Evolutionary conservation across 2,113 vertebrate species (phyloP).

Genomic region (Vidua macroura): DNA sequence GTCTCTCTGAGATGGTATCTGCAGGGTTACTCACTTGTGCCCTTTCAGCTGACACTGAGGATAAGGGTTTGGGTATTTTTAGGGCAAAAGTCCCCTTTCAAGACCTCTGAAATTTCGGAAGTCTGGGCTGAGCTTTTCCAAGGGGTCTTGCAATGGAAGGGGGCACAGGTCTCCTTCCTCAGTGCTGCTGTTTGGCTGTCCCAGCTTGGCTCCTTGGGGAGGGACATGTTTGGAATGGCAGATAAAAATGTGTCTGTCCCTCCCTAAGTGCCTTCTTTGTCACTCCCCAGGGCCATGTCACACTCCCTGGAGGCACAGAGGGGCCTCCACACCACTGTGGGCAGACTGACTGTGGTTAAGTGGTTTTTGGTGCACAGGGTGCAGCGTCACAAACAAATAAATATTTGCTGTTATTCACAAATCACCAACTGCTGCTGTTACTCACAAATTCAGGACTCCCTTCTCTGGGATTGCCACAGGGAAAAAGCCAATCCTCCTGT

Average conservation of each 20-base stretch:
- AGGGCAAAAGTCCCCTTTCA: neutral
- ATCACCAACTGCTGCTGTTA: neutral
- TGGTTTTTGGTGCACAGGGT: neutral
- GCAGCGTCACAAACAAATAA: rapidly evolving
- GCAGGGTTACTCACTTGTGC: neutral
- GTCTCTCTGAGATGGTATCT: neutral
- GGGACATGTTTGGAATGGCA: neutral
- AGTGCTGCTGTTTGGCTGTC: neutral
- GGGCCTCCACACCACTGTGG: neutral
- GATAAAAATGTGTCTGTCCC: neutral
- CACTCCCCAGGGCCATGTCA: neutral
- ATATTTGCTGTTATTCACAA: neutral
- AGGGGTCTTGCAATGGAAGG: neutral
- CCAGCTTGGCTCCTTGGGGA: neutral
- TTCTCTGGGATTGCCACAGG: neutral
- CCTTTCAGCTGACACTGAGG: neutral
- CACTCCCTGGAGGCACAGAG: rapidly evolving
- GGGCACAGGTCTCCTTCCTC: neutral
- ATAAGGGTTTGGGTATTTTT: neutral
- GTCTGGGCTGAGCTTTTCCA: neutral
- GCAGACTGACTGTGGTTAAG: rapidly evolving
- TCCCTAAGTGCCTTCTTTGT: rapidly evolving
- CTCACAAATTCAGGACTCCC: neutral
- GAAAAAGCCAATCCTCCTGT: neutral
- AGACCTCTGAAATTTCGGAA: neutral